phyloP scores from a whole-genome alignment of 2,113 vertebrate species.

The Caracal caracal region DNA sequence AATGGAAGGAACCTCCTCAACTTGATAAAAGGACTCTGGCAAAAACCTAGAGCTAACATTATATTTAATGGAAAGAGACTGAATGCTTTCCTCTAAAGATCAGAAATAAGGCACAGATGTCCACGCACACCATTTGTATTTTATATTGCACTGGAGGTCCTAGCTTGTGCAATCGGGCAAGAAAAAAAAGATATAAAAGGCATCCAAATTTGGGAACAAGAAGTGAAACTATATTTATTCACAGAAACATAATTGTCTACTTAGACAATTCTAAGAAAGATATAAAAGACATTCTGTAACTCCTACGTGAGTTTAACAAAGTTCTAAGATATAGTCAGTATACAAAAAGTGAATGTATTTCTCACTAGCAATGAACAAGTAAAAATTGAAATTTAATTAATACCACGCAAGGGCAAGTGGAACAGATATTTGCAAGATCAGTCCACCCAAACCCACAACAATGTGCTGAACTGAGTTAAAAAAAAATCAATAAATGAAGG shows the following conservation, averaged over 20 bases:
- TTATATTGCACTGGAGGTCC: not conserved
- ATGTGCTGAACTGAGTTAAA: not conserved
- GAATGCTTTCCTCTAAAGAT: not conserved
- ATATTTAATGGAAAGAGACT: not conserved
- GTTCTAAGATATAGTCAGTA: not conserved
- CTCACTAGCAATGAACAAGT: not conserved
- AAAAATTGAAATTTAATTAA: not conserved
- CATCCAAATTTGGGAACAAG: not conserved
- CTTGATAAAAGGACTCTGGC: not conserved
- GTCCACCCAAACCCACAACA: not conserved
- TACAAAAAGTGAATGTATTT: not conserved
- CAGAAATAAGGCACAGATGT: not conserved
- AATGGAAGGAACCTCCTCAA: not conserved
- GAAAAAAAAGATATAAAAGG: not conserved
- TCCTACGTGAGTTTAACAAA: not conserved
- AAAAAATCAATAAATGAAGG: not conserved
- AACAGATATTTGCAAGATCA: not conserved
- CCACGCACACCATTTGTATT: accelerated
- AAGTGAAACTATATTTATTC: not conserved
- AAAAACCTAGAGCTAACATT: not conserved
- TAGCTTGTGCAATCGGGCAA: not conserved
- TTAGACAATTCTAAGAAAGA: not conserved
- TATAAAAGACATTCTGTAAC: not conserved
- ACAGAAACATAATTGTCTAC: not conserved
- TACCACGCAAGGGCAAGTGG: not conserved